Base-by-base conservation (phyloP, 2,113 vertebrate genomes). In the Seriola quinqueradiata region DNA sequence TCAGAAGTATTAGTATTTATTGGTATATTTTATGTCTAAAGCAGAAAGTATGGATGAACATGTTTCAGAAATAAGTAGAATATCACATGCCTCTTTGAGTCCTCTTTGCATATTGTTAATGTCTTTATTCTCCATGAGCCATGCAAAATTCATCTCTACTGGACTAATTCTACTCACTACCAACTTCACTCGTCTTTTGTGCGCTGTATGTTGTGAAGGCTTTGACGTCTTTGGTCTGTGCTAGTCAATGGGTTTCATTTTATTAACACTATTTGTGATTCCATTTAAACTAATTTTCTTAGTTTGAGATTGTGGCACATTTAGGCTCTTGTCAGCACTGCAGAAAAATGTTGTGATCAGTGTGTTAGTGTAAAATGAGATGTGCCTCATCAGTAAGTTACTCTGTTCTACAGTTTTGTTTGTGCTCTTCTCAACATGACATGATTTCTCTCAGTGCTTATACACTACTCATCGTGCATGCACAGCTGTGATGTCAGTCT, bases 401-500 rank as follows among this genome's bases (percentile, higher is more conserved):
- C 71, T 46, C 23, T 46, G 4, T 55, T 76, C 52, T 70, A 36
- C 71, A 69, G 52, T 77, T 42, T 52, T 48, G 59, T 64, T 10
- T 54, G 63, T 75, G 60, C 44, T 76, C 44, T 40, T 65, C 36
- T 81, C 52, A 74, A 52, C 74, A 34, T 82, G 55, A 85, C 73
- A 77, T 83, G 65, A 80, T 88, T 85, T 84, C 73, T 88, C 73
- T 84, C 42, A 58, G 79, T 65, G 75, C 86, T 91, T 75, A 21
- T 28, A 76, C 77, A 83, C 85, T 85, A 86, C 84, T 83, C 60
- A 64, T 90, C 54, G 44, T 91, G 92, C 92, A 92, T 92, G 92
- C 86, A 86, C 86, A 91, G 89, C 89, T 91, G 89, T 89, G 86
- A 88, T 91, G 87, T 93, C 91, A 91, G 89, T 89, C 89, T 89